phyloP scores from a whole-genome alignment of 2,113 vertebrate genomes.

The Bolborhynchus lineola region DNA sequence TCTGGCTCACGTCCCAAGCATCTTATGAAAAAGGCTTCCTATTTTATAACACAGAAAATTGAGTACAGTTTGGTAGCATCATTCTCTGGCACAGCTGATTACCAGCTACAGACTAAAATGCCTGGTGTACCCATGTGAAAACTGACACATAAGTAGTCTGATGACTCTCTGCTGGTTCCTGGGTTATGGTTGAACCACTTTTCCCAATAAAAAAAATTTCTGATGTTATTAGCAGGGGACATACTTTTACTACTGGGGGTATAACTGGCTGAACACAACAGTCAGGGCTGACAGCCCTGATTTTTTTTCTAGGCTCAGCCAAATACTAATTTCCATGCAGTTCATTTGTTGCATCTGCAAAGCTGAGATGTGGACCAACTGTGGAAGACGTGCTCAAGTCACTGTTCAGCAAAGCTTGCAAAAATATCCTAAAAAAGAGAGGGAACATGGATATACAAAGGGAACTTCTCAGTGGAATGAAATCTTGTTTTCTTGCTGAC shows the following conservation, averaged over 20 bases:
- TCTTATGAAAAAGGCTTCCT: background rate
- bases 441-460: background rate
- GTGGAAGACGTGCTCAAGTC: background rate
- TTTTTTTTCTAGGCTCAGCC: background rate
- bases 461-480: background rate
- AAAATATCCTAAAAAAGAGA: background rate
- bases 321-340: background rate
- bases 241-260: background rate
- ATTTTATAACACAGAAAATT: constrained; percentile 10
- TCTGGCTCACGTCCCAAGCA: constrained; percentile 9
- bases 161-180: background rate
- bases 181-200: background rate
- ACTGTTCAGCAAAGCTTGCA: background rate
- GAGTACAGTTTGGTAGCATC: constrained; percentile 2
- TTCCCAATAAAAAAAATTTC: background rate
- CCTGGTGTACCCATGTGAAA: background rate
- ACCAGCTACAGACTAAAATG: background rate
- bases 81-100: background rate
- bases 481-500: background rate
- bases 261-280: background rate
- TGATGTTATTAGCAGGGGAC: background rate
- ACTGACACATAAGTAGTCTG: background rate
- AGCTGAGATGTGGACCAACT: background rate
- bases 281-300: background rate
- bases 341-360: background rate